A percentile compares a stretch with the other conserved stretches of the same genome.
Evolutionary conservation across 2,113 vertebrate species (phyloP).

Genomic region (Gadus macrocephalus): DNA sequence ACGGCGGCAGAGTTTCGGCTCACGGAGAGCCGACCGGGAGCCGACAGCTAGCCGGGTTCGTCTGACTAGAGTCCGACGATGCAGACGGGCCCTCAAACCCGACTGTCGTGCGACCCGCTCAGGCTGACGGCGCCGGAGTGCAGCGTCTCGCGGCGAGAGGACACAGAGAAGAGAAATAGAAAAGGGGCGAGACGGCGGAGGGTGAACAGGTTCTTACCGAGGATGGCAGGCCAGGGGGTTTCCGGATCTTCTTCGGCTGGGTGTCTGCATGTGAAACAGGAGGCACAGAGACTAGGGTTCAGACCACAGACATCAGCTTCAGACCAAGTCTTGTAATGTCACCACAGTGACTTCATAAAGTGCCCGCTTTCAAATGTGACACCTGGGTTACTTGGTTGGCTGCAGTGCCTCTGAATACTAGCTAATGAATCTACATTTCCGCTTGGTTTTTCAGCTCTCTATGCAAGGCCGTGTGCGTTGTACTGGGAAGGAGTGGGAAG

Average conservation of each 20-base stretch:
- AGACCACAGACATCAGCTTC: slow-evolving; percentile 1
- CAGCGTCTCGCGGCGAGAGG: not conserved
- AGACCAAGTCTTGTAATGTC: slow-evolving; percentile 14
- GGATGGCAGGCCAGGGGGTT: slow-evolving; percentile 95
- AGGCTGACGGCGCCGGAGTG: slow-evolving; percentile 24
- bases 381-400: no score
- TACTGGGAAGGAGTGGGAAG: no score
- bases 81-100: slow-evolving; percentile 46
- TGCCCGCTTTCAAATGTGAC: not conserved
- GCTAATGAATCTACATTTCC: no score
- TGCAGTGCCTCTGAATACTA: no score
- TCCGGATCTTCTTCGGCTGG: slow-evolving; percentile 97
- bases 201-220: slow-evolving; percentile 81
- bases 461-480: no score
- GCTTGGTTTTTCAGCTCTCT: no score
- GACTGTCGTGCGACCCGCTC: slow-evolving; percentile 55
- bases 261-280: slow-evolving; percentile 71
- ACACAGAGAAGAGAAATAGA: not conserved
- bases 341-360: not conserved
- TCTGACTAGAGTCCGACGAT: slow-evolving; percentile 27
- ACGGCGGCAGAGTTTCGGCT: no score
- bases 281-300: slow-evolving; percentile 26
- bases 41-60: no score
- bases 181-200: slow-evolving; percentile 2
- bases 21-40: no score